phyloP scores from a whole-genome alignment of 2,888 invertebrate species.

The Acanthococcus lagerstroemiae region DNA sequence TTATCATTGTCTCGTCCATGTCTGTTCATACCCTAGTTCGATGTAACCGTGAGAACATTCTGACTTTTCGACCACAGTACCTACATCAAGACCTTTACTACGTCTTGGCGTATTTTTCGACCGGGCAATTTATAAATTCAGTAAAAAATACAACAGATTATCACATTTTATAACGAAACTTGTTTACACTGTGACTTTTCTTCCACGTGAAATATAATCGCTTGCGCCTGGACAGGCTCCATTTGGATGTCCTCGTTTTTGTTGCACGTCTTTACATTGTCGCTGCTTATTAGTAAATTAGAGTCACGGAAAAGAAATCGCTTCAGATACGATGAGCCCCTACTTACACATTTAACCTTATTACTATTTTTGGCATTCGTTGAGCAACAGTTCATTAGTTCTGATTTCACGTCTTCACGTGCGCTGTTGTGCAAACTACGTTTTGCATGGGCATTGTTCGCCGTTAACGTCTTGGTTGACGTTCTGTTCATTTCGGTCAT shows the following conservation, averaged over 20 bases:
- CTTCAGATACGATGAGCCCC: background rate
- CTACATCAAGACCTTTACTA: too few relatives aligned
- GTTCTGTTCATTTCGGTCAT: background rate
- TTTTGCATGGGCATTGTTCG: background rate
- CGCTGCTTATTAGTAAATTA: background rate
- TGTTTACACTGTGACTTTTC: slow-evolving; percentile 19
- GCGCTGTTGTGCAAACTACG: background rate
- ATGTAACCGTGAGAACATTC: too few relatives aligned
- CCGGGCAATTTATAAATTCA: too few relatives aligned
- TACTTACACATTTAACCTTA: background rate
- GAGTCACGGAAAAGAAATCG: slow-evolving; percentile 7
- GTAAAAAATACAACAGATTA: background rate
- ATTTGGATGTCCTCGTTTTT: slow-evolving; percentile 3
- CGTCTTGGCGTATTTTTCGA: too few relatives aligned
- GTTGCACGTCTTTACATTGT: background rate
- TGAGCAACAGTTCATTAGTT: slow-evolving; percentile 1
- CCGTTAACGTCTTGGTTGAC: background rate
- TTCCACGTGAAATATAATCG: slow-evolving; percentile 17
- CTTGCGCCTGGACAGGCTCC: slow-evolving; percentile 8
- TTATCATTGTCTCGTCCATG: too few relatives aligned
- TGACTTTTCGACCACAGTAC: too few relatives aligned
- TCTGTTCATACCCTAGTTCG: too few relatives aligned
- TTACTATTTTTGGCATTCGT: background rate
- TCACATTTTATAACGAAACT: slow-evolving; percentile 13
- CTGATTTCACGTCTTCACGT: background rate